Conservation (phyloP, 2,113 vertebrate species). For the Caranx ignobilis region DNA sequence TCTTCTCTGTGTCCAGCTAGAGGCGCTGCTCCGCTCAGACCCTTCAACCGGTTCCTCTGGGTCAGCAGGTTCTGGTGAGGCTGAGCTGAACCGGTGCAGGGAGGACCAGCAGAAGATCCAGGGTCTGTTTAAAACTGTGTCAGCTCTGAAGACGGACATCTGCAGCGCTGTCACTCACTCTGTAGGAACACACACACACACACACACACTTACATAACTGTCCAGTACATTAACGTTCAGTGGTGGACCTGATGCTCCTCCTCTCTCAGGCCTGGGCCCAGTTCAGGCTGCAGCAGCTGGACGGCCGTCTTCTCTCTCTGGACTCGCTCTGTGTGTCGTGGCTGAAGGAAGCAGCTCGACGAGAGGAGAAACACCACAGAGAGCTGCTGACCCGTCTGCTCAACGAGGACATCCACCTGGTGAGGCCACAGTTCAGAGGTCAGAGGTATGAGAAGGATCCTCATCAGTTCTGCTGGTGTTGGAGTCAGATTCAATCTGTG, state of each 20-base stretch:
- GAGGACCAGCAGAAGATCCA: constrained; percentile 81
- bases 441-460: background rate
- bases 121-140: constrained; percentile 81
- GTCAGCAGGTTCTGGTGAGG: constrained; percentile 18
- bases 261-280: constrained; percentile 10
- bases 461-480: background rate
- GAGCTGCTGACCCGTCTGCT: constrained; percentile 28
- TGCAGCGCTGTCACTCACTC: constrained; percentile 78
- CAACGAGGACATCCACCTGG: constrained; percentile 51
- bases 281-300: constrained; percentile 59
- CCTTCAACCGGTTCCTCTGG: background rate
- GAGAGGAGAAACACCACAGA: constrained; percentile 33
- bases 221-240: too few relatives aligned
- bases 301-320: constrained; percentile 35
- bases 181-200: constrained; percentile 66
- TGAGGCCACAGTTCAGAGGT: constrained; percentile 23
- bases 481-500: too few relatives aligned
- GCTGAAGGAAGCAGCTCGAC: constrained; percentile 11
- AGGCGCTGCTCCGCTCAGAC: constrained; percentile 75
- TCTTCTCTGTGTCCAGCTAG: constrained; percentile 74
- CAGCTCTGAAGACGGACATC: constrained; percentile 84
- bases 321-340: constrained; percentile 30
- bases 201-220: too few relatives aligned
- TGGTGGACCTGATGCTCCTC: too few relatives aligned
- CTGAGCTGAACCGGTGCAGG: constrained; percentile 75